Evolutionary conservation across 2,113 vertebrate species (phyloP), one percentile per base, ranked within the genome.

Genomic region (Arvicanthis niloticus): DNA sequence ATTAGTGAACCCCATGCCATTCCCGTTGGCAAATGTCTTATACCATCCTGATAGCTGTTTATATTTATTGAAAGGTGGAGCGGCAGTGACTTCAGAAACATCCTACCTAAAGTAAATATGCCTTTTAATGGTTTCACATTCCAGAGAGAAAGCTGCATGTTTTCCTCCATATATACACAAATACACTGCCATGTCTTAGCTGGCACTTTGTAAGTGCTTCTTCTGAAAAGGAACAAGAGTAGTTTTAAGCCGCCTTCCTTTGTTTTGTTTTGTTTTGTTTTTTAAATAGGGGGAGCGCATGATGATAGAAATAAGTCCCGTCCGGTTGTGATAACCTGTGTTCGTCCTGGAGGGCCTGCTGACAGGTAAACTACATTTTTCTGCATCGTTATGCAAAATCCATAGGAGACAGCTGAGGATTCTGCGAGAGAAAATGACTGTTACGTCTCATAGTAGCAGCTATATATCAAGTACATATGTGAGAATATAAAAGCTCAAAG

Each of bases 281-380:
- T 73, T n/a, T 16, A 68, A 37, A 94, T 97, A 99, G 99, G 99
- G 93, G 99, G 99, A 84, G 98, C 99, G 70, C 99, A 99, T 0
- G 99, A 99, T 97, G 99, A 99, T 98, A 99, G 99, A 98, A 99
- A 99, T 99, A 99, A 99, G 99, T 99, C 99, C 97, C 99, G 99
- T 31, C 99, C 99, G 4, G 99, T 99, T 97, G 99, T 99, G 98
- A 99, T 99, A 98, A 99, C 99, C 78, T 99, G 99, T 96, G 99
- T 99, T 97, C 99, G 99, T 97, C 99, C 99, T 16, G 99, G 99
- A 91, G 99, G 99, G 62, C 99, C 99, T 34, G 99, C 99, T 95
- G 99, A 99, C 99, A 99, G 99, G 99, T 99, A 98, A 97, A 97
- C 92, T 98, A 97, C 91, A 94, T 98, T 97, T 98, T 97, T 97